phyloP scores from a whole-genome alignment of 2,797 vertebrate species.

The Tiaroga cobitis region DNA sequence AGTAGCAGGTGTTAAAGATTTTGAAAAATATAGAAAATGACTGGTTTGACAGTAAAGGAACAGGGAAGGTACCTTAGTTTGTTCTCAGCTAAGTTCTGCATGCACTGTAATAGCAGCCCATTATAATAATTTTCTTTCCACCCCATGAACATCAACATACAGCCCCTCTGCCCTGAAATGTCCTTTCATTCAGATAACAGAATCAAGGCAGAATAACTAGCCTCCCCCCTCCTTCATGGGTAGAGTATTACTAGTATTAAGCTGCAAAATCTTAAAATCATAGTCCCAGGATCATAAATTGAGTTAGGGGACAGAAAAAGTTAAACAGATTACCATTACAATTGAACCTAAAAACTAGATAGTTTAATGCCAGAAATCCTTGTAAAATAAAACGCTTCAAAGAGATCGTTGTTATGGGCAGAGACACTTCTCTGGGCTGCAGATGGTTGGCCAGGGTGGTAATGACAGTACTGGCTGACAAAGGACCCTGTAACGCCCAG shows the following conservation, averaged over 20 bases:
- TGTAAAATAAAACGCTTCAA: constrained; percentile 9
- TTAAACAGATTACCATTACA: constrained; percentile 14
- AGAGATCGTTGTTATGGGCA: constrained; percentile 42
- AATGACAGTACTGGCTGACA: constrained; percentile 50
- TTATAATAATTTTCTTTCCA: constrained; percentile 59
- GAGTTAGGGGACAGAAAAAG: constrained; percentile 16
- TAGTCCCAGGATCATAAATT: neutral
- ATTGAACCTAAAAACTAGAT: constrained; percentile 19
- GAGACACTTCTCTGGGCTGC: constrained; percentile 64
- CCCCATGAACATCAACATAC: constrained; percentile 26
- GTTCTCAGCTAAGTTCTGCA: constrained; percentile 67
- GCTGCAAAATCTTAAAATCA: neutral
- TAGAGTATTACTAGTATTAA: neutral
- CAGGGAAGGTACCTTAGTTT: constrained; percentile 55
- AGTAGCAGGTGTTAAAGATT: constrained; percentile 65
- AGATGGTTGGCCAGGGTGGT: constrained; percentile 57
- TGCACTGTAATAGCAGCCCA: constrained; percentile 45
- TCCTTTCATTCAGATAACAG: constrained; percentile 23
- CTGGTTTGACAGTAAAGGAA: constrained; percentile 54
- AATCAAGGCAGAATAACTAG: constrained; percentile 21
- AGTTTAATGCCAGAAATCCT: constrained; percentile 16
- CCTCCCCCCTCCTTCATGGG: neutral
- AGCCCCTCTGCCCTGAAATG: constrained; percentile 74
- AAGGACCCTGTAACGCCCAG: constrained; percentile 48
- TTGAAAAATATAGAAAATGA: constrained; percentile 41